A percentile compares a stretch with the other conserved stretches of the same genome.
These are phyloP conservation scores for Eupeodes latifasciatus DNA, from an alignment of 2,888 invertebrate species.

Conservation along the genomic window DNA sequence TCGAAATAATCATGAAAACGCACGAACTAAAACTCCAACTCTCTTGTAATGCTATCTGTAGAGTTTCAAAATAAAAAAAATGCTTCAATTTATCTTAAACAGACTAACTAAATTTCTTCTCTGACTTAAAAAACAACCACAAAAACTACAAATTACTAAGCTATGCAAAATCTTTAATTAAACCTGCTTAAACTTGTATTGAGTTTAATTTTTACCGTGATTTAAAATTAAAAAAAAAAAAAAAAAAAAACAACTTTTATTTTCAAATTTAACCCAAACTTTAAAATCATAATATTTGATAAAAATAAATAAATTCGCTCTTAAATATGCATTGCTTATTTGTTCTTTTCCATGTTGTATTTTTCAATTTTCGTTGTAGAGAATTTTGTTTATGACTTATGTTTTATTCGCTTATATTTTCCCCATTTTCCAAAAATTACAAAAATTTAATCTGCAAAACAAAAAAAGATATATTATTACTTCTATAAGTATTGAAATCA, in stretches of 20 bases:
- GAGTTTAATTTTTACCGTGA: background rate
- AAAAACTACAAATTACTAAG: background rate
- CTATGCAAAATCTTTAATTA: background rate
- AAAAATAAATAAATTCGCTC: background rate
- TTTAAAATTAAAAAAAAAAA: too few species aligned
- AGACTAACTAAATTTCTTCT: background rate
- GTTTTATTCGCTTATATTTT: conserved; percentile 63
- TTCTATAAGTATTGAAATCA: conserved; percentile 71
- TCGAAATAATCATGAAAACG: background rate
- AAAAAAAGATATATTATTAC: conserved; percentile 63
- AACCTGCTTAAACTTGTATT: background rate
- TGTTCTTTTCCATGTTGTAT: conserved; percentile 22
- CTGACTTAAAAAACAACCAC: background rate
- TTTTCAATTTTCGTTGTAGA: conserved; percentile 32
- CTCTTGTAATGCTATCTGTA: background rate
- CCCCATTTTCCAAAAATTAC: conserved; percentile 77
- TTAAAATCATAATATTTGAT: background rate
- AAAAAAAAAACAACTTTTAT: background rate
- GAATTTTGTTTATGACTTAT: conserved; percentile 17
- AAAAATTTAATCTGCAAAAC: conserved; percentile 42
- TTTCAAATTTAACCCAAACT: background rate
- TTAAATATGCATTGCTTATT: conserved; percentile 31
- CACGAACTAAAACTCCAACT: background rate
- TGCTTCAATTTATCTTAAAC: background rate
- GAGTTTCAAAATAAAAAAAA: background rate